These are phyloP conservation scores for Sinelater perroti DNA, from an alignment of 2,888 invertebrate genomes.

Conservation along the genomic window DNA sequence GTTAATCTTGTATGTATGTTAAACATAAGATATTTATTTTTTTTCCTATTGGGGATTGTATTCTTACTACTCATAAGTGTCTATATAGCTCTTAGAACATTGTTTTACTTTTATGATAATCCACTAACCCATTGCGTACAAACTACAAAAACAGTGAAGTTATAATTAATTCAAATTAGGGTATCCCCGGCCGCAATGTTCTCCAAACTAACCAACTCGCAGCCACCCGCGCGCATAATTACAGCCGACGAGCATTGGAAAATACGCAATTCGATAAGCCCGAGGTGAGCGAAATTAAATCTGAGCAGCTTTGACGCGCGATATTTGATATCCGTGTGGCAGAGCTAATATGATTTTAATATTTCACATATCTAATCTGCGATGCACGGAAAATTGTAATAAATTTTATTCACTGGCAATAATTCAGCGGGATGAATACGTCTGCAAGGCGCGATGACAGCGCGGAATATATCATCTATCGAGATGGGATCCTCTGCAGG, in stretches of 20 bases:
- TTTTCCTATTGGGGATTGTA: no score
- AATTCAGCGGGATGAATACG: constrained; percentile 60
- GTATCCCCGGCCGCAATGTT: no score
- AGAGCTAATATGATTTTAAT: constrained; percentile 55
- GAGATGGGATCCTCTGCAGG: constrained; percentile 51
- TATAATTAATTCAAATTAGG: no score
- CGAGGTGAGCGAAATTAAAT: constrained; percentile 35
- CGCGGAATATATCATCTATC: constrained; percentile 59
- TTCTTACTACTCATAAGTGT: no score
- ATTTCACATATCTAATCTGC: constrained; percentile 58
- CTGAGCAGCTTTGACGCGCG: constrained; percentile 35
- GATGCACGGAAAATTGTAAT: constrained; percentile 55
- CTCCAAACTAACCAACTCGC: no score
- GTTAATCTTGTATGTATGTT: no score
- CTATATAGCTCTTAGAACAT: no score
- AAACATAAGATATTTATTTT: no score
- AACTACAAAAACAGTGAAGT: no score
- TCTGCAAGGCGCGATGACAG: constrained; percentile 56
- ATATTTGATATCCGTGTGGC: constrained; percentile 39
- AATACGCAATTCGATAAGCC: constrained; percentile 29
- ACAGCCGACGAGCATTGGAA: constrained; percentile 10
- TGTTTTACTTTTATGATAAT: no score
- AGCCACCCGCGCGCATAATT: not conserved
- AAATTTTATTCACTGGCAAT: constrained; percentile 55
- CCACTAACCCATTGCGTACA: no score